These are phyloP conservation scores for Nomada goodeniana DNA, from an alignment of 2,888 invertebrate genomes.

Conservation along the genomic window DNA sequence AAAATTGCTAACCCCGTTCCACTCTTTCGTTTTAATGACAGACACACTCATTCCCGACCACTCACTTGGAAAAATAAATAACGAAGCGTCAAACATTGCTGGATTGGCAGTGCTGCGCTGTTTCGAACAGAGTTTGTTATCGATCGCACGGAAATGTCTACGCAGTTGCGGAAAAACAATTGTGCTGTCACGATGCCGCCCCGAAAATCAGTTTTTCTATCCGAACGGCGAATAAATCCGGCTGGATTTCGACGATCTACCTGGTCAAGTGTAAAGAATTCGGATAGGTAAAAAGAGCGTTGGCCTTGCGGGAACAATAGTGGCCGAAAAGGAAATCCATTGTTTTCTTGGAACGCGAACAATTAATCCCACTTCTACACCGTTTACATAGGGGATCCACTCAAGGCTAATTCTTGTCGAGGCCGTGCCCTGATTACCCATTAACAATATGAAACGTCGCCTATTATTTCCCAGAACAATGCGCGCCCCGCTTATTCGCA, in stretches of 20 bases:
- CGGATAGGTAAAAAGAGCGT: neutral
- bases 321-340: constrained; percentile 53
- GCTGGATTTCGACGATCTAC: neutral
- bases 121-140: constrained; percentile 22
- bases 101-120: constrained; percentile 9
- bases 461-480: constrained; percentile 73
- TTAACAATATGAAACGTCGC: constrained; percentile 73
- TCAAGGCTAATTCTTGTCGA: constrained; percentile 73
- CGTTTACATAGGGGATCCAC: constrained; percentile 55
- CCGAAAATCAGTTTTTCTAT: neutral
- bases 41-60: constrained; percentile 5
- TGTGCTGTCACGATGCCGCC: neutral
- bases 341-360: constrained; percentile 55
- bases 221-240: neutral
- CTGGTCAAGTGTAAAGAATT: neutral
- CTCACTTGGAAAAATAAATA: constrained; percentile 14
- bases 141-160: neutral
- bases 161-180: neutral
- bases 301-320: constrained; percentile 29
- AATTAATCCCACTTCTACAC: constrained; percentile 75
- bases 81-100: constrained; percentile 5
- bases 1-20: neutral
- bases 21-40: constrained; percentile 1
- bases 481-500: constrained; percentile 40
- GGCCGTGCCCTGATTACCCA: constrained; percentile 68